Evolutionary conservation across 1,140 invertebrate species (phyloP), one percentile per base, ranked within the genome.

Genomic region (Caenorhabditis brenneri): DNA sequence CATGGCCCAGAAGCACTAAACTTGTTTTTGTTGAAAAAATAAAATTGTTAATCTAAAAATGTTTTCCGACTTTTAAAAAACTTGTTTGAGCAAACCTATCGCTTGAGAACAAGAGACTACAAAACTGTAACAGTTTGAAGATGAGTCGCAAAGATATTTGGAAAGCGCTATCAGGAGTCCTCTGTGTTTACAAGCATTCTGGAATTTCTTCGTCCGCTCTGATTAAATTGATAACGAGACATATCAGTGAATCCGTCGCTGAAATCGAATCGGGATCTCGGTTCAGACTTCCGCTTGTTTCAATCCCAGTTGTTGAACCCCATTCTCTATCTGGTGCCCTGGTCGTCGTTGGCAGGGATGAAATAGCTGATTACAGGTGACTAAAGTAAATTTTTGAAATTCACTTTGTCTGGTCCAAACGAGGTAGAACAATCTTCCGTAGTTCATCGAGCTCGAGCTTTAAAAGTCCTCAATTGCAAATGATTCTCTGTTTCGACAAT

Each of bases 1-100:
- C 91, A 93, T 98, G 91, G 95, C 95, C 86, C 79, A 89, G 78
- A 89, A 92, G 88, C 85, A 88, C 12, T 80, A 42, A 80, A 80
- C 36, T 58, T 39, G 36, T 81, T 58, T 81, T 83, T 79, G 22
- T 27, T 80, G 24, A 27, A 48, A 78, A 55, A 80, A 83, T 79
- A 79, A 83, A 83, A 33, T 79, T 83, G 82, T 83, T 83, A 58
- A 55, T 51, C 27, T 83, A 79, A 53, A 80, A 78, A n/a, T 27
- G 12, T 29, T 6, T 79, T 51, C 24, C 24, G 12, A 29, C 15
- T n/a, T 16, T 22, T 9, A 9, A 15, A 19, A 22, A 53, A 15
- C 24, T 48, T 79, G 51, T 46, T 74, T 46, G 24, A 31, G 83
- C 48, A 42, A 80, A 55, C 29, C 29, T 80, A 79, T 69, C 42